Evolutionary conservation across 2,113 vertebrate species (phyloP).

Genomic region (Poecile atricapillus): DNA sequence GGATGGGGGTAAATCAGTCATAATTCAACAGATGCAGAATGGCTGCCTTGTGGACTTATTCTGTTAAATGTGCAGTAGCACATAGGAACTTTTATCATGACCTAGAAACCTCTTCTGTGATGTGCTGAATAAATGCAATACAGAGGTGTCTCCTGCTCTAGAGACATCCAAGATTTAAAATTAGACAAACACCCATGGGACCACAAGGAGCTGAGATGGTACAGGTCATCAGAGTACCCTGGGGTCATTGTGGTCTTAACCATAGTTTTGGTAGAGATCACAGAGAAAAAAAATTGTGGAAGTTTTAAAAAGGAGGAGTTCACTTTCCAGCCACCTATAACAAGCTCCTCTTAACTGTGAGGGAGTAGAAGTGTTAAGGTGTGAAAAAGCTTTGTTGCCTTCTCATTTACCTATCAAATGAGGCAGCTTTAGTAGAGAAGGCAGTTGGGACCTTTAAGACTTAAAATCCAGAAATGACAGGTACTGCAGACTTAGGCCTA

Average conservation of each 20-base stretch:
- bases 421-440: neutral
- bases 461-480: neutral
- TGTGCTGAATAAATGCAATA: neutral
- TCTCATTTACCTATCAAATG: conserved; percentile 31
- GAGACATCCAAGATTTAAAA: neutral
- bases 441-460: neutral
- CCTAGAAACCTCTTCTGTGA: neutral
- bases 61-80: neutral
- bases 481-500: neutral
- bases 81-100: neutral
- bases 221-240: neutral
- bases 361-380: neutral
- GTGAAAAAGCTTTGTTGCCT: neutral
- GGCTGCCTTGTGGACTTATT: neutral
- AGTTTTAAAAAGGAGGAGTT: neutral
- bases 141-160: neutral
- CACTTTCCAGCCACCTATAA: neutral
- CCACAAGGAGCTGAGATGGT: neutral
- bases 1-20: neutral
- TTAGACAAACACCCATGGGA: neutral
- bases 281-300: neutral
- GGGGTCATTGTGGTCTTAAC: neutral
- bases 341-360: neutral
- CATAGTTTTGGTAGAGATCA: neutral
- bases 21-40: neutral